Base-by-base conservation (phyloP, 2,797 vertebrate species). In the Scarus forsteni region DNA sequence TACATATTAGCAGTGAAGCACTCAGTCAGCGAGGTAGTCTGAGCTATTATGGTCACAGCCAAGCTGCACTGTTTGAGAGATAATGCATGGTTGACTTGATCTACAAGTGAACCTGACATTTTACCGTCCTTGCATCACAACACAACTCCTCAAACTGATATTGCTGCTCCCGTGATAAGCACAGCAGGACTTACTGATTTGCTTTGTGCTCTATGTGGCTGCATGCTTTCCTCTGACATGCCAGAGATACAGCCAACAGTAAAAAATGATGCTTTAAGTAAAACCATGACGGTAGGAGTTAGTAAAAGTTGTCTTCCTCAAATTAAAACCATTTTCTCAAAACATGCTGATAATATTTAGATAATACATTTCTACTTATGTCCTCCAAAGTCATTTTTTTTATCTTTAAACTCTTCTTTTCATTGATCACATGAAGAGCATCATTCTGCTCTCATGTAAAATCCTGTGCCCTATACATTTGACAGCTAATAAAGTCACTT, bases 81-180 rank as follows among this genome's bases (percentile, higher is more conserved):
- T 94, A 94, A 94, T 92, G 90, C 93, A 91, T 91, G 93, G 92
- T 92, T 90, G 92, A 92, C 92, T 94, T 94, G 93, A 94, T 94
- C 92, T 93, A 94, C 92, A 92, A 93, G 93, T 93, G 92, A 93
- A 93, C 92, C 92, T 93, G 93, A 93, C 93, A 93, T 94, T 92
- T 92, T 75, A 83, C 87, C 88, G 87, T 88, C 89, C 88, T 92
- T 92, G 92, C 92, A 92, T 94, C 90, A 91, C 87, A 85, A 84
- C 89, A 87, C 89, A 88, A 91, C 91, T 90, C 88, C 84, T 89
- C 85, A 88, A 92, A 92, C 91, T 90, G 93, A 93, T 94, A 92
- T 84, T 88, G 87, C 86, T 81, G 86, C 60, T 72, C 84, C 60
- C 76, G 87, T 62, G 93, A 94, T 94, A 94, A 94, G 91, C 89